phyloP scores from a whole-genome alignment of 2,888 invertebrate species.

The Heliconius erato region DNA sequence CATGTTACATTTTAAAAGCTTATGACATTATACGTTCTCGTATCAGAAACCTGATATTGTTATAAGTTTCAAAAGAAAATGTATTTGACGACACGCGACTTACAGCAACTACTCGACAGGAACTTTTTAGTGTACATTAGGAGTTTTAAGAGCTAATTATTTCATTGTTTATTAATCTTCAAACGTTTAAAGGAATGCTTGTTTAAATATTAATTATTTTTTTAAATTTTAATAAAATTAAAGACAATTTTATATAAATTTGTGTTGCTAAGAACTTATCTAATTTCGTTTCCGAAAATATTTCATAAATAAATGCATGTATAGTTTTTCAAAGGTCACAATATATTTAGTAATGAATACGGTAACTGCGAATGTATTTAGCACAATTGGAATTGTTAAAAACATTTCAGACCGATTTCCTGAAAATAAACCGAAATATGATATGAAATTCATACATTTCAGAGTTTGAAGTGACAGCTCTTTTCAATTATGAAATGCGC shows the following conservation, averaged over 20 bases:
- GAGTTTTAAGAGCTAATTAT: neutral
- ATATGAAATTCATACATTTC: neutral
- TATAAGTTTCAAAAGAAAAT: conserved; percentile 13
- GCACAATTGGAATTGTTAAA: neutral
- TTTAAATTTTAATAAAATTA: neutral
- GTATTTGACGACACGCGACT: conserved; percentile 1
- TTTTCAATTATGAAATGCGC: conserved; percentile 18
- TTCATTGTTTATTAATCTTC: neutral
- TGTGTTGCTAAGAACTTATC: neutral
- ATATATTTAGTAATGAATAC: neutral
- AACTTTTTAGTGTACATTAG: neutral
- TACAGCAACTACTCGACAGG: neutral
- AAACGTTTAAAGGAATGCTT: neutral
- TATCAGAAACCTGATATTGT: conserved; percentile 18
- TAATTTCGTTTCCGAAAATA: neutral
- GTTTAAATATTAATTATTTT: no score
- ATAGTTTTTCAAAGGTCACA: neutral
- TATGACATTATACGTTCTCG: conserved; percentile 13
- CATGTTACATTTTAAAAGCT: conserved; percentile 11
- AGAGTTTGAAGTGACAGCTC: conserved; percentile 7
- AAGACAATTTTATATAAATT: neutral
- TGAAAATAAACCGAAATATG: neutral
- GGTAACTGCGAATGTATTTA: neutral
- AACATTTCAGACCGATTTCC: neutral
- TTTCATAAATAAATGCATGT: no score